Percentiles rank a stretch among this genome's conserved stretches.
Evolutionary conservation across 1,140 invertebrate species (phyloP).

Genomic region (Agrypnia vestita): DNA sequence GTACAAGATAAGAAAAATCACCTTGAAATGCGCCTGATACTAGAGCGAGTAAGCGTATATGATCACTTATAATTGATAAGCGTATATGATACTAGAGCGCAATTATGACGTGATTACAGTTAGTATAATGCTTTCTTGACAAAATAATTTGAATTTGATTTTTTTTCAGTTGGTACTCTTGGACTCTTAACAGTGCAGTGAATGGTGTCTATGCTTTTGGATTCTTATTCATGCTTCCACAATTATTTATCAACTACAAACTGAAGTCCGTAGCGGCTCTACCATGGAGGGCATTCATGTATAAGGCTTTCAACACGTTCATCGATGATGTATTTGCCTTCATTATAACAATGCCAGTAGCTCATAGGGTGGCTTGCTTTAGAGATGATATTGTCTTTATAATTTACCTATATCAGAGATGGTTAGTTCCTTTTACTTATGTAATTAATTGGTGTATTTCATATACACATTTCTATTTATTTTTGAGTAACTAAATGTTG

Average conservation of each 20-base stretch:
- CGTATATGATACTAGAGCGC: too few species aligned
- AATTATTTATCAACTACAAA: slow-evolving; percentile 98
- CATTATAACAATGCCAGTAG: slow-evolving; percentile 98
- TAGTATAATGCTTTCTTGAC: not conserved
- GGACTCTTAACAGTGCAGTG: slow-evolving; percentile 93
- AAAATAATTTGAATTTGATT: slow-evolving; percentile 19
- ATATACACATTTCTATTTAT: too few species aligned
- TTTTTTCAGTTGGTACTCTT: slow-evolving; percentile 94
- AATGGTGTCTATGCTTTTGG: slow-evolving; percentile 99
- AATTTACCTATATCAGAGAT: slow-evolving; percentile 98
- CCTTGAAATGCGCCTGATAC: too few species aligned
- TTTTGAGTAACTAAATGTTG: too few species aligned
- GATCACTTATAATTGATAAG: too few species aligned
- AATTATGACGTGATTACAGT: not conserved
- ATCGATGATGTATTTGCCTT: slow-evolving; percentile 99
- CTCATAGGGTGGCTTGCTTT: slow-evolving; percentile 96
- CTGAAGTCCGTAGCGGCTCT: slow-evolving; percentile 98
- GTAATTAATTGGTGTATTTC: too few species aligned
- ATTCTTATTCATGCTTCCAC: slow-evolving; percentile 98
- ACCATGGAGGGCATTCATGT: slow-evolving; percentile 98
- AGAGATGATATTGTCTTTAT: slow-evolving; percentile 97
- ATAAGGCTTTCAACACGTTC: slow-evolving; percentile 99
- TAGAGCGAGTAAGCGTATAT: too few species aligned
- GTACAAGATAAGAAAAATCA: too few species aligned
- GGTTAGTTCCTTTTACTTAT: slow-evolving; percentile 77